A percentile compares a stretch with the other conserved stretches of the same genome.
These are phyloP conservation scores for Drosophila monieri DNA, from an alignment of 2,888 invertebrate genomes.

Conservation along the genomic window DNA sequence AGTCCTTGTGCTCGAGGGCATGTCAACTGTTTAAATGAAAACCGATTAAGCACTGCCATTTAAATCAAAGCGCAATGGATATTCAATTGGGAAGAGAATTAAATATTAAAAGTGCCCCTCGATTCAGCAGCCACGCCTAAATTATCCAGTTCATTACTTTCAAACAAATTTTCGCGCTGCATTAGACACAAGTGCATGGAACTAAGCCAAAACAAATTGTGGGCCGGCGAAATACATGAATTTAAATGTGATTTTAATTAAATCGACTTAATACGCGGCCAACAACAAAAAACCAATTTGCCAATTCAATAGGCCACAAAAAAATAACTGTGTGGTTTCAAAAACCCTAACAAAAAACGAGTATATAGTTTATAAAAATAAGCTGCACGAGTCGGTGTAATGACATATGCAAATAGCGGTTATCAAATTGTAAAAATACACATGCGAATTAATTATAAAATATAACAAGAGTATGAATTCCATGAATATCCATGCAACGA, in stretches of 20 bases:
- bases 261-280: constrained; percentile 17
- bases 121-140: constrained; percentile 1
- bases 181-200: constrained; percentile 17
- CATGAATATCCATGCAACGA: neutral
- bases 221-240: constrained; percentile 21
- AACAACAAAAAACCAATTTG: constrained; percentile 25
- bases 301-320: constrained; percentile 31
- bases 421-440: constrained; percentile 32
- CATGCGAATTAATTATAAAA: constrained; percentile 24
- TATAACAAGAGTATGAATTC: neutral
- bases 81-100: neutral
- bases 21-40: constrained; percentile 5
- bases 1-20: constrained; percentile 28
- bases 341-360: constrained; percentile 12
- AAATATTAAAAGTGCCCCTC: neutral
- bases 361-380: constrained; percentile 18
- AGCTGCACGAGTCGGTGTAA: constrained; percentile 21
- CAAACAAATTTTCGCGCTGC: neutral
- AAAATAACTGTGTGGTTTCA: constrained; percentile 10
- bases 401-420: constrained; percentile 47
- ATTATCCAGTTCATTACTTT: constrained; percentile 32
- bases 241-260: constrained; percentile 37
- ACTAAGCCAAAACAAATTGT: constrained; percentile 20
- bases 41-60: constrained; percentile 2
- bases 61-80: neutral